Evolutionary conservation across 2,113 vertebrate species (phyloP).

Genomic region (Hemiscyllium ocellatum): DNA sequence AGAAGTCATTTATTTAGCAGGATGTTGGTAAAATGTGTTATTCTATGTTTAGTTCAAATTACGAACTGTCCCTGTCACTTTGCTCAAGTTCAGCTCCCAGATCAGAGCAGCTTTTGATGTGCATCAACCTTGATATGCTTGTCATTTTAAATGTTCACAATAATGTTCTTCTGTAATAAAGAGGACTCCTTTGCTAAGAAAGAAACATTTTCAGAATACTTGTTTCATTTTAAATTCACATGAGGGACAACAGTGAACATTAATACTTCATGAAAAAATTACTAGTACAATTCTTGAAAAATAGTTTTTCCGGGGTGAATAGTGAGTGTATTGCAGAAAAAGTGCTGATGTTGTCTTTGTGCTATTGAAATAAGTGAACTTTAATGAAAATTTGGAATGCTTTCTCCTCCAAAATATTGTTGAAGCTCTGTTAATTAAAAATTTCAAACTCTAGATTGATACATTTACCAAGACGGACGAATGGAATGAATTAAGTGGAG

Average conservation of each 20-base stretch:
- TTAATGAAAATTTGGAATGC: neutral
- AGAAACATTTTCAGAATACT: neutral
- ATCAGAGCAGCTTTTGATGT: slow-evolving; percentile 12
- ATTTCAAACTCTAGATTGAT: neutral
- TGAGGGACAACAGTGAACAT: neutral
- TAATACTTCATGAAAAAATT: neutral
- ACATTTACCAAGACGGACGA: neutral
- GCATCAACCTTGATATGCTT: neutral
- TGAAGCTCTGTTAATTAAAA: neutral
- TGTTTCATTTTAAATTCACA: slow-evolving; percentile 3
- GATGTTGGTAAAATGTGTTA: neutral
- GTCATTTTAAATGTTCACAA: slow-evolving; percentile 10
- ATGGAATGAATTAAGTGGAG: neutral
- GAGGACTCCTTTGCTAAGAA: neutral
- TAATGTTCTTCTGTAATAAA: neutral
- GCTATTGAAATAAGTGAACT: neutral
- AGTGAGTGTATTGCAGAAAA: neutral
- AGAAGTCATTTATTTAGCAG: neutral
- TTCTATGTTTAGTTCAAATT: neutral
- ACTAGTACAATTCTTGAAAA: neutral
- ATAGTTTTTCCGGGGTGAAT: neutral
- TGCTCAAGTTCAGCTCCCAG: slow-evolving; percentile 15
- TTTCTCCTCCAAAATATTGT: neutral
- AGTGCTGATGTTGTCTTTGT: neutral
- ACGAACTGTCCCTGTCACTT: slow-evolving; percentile 28